phyloP scores from a whole-genome alignment of 2,797 vertebrate genomes.

The Notolabrus celidotus region DNA sequence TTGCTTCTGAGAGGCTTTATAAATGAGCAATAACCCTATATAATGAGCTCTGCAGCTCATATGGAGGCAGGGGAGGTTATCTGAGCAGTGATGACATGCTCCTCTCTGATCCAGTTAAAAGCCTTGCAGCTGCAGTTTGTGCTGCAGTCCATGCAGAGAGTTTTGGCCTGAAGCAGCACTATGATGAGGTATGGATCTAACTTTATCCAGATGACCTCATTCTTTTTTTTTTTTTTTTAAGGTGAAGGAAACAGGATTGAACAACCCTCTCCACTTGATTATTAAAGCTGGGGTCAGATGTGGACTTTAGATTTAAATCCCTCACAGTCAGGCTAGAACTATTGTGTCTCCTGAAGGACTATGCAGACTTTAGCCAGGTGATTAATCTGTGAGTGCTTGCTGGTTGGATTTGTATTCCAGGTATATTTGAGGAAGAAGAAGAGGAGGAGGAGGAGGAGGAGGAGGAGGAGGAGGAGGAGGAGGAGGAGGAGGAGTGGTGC shows the following conservation, averaged over 20 bases:
- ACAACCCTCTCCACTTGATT: conserved; percentile 55
- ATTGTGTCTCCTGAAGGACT: conserved; percentile 1
- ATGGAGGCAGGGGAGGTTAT: not conserved
- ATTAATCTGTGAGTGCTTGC: conserved; percentile 46
- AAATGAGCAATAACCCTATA: not conserved
- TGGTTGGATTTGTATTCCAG: conserved; percentile 20
- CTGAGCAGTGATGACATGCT: not conserved
- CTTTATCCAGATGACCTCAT: conserved; percentile 49
- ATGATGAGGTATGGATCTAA: conserved; percentile 18
- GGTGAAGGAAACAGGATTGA: conserved; percentile 44
- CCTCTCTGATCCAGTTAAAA: conserved; percentile 28
- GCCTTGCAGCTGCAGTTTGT: conserved; percentile 15
- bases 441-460: not conserved
- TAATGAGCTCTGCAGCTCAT: not conserved
- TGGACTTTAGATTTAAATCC: conserved; percentile 38
- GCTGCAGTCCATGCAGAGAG: not conserved
- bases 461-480: not conserved
- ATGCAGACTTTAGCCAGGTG: no score
- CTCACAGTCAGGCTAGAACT: not conserved
- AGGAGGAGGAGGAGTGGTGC: conserved; percentile 5
- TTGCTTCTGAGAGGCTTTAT: conserved; percentile 6
- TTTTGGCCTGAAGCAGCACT: conserved; percentile 21
- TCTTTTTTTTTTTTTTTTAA: conserved; percentile 34
- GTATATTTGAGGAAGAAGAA: conserved; percentile 1
- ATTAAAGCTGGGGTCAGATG: conserved; percentile 40